These are phyloP conservation scores for Paramormyrops hopkinsi DNA, from an alignment of 2,797 vertebrate species.

Conservation along the genomic window DNA sequence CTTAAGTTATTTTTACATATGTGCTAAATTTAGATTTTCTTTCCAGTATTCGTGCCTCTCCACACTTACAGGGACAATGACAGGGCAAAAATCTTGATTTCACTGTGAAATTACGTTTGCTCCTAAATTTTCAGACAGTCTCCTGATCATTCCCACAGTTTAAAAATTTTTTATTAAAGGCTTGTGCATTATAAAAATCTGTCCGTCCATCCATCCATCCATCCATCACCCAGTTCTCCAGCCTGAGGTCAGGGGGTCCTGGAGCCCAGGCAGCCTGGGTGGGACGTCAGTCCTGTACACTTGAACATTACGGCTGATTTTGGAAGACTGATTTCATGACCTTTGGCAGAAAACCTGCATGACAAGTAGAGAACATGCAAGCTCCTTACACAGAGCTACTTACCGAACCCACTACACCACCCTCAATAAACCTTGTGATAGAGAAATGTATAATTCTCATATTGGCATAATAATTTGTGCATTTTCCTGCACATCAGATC, in stretches of 20 bases:
- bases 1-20: background rate
- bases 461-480: background rate
- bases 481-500: background rate
- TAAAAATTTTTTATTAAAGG: background rate
- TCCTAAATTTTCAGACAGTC: background rate
- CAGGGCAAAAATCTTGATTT: background rate
- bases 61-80: background rate
- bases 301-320: background rate
- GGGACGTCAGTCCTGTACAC: background rate
- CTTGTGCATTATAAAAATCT: background rate
- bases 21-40: background rate
- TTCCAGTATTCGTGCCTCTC: background rate
- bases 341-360: background rate
- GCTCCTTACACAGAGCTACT: background rate
- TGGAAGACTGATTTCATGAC: background rate
- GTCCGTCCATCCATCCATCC: background rate
- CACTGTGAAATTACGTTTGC: background rate
- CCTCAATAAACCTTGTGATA: background rate
- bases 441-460: background rate
- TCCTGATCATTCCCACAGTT: background rate
- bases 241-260: background rate
- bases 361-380: background rate
- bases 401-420: background rate
- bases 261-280: background rate
- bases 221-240: background rate